Evolutionary conservation across 2,797 vertebrate species (phyloP).

Genomic region (Protonibea diacanthus): DNA sequence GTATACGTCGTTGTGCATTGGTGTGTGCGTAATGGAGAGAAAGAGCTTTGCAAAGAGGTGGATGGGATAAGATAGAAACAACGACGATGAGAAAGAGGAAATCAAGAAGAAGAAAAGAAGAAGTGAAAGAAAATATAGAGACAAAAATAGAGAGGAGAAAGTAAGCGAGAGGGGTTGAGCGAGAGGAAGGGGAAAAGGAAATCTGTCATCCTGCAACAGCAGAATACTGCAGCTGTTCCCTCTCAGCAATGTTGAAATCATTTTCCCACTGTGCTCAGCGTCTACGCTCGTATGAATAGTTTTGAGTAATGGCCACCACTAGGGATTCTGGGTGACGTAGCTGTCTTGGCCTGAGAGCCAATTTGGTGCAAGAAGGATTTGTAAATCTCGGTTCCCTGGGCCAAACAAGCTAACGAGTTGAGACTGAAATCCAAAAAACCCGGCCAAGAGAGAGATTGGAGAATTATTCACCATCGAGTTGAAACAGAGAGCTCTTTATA

Average conservation of each 20-base stretch:
- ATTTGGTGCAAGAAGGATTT: conserved; percentile 65
- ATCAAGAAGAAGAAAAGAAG: conserved; percentile 1
- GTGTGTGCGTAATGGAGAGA: neutral
- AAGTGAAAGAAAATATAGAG: conserved; percentile 20
- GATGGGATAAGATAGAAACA: neutral
- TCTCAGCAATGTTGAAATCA: conserved; percentile 69
- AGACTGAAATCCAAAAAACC: conserved; percentile 51
- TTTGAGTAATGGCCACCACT: conserved; percentile 72
- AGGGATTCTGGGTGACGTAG: conserved; percentile 78
- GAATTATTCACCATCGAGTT: conserved; percentile 50
- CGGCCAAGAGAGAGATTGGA: conserved; percentile 61
- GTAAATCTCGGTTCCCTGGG: conserved; percentile 60
- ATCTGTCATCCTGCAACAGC: conserved; percentile 65
- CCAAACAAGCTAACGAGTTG: conserved; percentile 69
- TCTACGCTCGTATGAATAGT: conserved; percentile 56
- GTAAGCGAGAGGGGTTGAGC: conserved; percentile 25
- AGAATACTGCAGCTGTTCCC: conserved; percentile 75
- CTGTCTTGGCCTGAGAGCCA: conserved; percentile 58
- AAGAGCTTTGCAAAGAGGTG: neutral
- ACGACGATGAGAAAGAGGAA: neutral
- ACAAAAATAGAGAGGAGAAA: conserved; percentile 23
- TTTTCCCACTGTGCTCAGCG: conserved; percentile 63
- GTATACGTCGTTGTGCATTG: conserved; percentile 15
- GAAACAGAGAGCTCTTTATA: conserved; percentile 60
- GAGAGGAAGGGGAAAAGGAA: conserved; percentile 52